phyloP scores from a whole-genome alignment of 2,888 invertebrate species.

The Phrixothrix hirtus region DNA sequence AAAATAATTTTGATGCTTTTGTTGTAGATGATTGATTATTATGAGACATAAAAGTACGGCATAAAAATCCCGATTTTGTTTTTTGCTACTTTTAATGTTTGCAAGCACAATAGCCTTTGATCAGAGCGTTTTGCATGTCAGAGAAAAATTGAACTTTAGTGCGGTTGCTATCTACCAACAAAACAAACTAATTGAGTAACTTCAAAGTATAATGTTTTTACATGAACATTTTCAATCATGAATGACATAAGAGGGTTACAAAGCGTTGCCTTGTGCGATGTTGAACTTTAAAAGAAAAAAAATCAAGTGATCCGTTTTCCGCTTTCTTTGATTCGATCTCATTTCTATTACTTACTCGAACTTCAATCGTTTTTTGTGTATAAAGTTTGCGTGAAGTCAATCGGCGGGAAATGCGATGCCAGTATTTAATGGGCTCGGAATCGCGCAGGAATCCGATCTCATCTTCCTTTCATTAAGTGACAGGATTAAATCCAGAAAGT shows the following conservation, averaged over 20 bases:
- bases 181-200: constrained; percentile 33
- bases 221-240: constrained; percentile 16
- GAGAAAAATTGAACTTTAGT: too few relatives aligned
- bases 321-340: constrained; percentile 48
- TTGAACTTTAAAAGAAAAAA: constrained; percentile 32
- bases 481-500: constrained; percentile 49
- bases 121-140: too few relatives aligned
- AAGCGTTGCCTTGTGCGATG: constrained; percentile 11
- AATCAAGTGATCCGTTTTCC: constrained; percentile 48
- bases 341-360: constrained; percentile 45
- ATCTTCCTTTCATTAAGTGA: constrained; percentile 48
- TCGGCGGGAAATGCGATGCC: constrained; percentile 46
- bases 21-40: too few relatives aligned
- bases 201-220: constrained; percentile 31
- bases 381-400: constrained; percentile 50
- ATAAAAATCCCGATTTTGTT: too few relatives aligned
- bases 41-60: too few relatives aligned
- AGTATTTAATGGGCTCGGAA: constrained; percentile 48
- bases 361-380: constrained; percentile 49
- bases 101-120: too few relatives aligned
- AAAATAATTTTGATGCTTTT: too few relatives aligned
- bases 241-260: constrained; percentile 18
- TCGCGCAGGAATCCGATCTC: constrained; percentile 49
- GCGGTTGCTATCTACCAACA: constrained; percentile 7
- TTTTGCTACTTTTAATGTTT: too few relatives aligned